Conservation (phyloP, 1,140 invertebrate species). For the Drosophila nannoptera region DNA sequence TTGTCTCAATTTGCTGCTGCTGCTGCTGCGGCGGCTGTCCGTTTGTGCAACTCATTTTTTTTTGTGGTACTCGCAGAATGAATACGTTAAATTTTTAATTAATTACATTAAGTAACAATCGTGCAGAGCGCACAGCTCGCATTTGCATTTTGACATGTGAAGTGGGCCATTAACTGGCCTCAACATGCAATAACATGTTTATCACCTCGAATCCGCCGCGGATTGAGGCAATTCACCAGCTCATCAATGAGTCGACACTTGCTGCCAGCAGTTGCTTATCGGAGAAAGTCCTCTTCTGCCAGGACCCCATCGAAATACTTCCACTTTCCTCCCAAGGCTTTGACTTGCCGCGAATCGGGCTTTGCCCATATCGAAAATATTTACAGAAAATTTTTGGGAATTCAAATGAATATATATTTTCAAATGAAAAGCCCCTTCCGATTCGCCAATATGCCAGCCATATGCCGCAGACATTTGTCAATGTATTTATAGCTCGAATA, state of each 20-base stretch:
- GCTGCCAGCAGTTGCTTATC: no score
- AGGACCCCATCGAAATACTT: no score
- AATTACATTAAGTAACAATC: conserved; percentile 73
- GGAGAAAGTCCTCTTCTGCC: no score
- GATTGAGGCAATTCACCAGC: no score
- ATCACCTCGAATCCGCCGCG: not conserved
- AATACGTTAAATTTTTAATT: conserved; percentile 75
- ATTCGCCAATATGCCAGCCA: conserved; percentile 17
- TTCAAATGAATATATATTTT: no score
- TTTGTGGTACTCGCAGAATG: conserved; percentile 48
- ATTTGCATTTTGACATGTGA: conserved; percentile 58
- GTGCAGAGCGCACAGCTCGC: conserved; percentile 36
- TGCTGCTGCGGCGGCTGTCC: not conserved
- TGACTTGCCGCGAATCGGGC: no score
- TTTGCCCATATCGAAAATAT: no score
- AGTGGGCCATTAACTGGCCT: conserved; percentile 62
- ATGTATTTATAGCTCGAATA: not conserved
- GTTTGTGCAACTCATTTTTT: no score
- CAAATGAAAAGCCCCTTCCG: no score
- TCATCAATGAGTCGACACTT: no score
- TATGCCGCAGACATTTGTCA: conserved; percentile 6
- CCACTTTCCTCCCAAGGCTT: no score
- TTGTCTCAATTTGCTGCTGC: conserved; percentile 1
- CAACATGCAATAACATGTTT: conserved; percentile 9
- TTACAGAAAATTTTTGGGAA: no score